phyloP scores from a whole-genome alignment of 2,888 invertebrate genomes.

The Hedya salicella region DNA sequence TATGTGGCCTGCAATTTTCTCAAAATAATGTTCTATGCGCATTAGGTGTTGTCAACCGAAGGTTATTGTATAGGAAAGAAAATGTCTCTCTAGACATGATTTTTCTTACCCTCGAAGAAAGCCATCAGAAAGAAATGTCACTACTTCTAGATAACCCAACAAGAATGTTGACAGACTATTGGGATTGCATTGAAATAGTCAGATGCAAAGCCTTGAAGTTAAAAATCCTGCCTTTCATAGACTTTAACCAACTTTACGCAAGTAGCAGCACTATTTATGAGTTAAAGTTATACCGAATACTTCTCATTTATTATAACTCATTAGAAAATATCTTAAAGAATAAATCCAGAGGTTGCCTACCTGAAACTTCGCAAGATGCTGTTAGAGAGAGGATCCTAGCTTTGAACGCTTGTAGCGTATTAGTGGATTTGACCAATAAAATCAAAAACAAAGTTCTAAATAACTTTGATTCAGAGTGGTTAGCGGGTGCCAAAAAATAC shows the following conservation, averaged over 20 bases:
- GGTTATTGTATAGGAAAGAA: slow-evolving; percentile 61
- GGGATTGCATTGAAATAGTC: slow-evolving; percentile 70
- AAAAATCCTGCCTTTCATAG: slow-evolving; percentile 59
- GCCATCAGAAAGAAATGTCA: slow-evolving; percentile 52
- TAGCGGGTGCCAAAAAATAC: slow-evolving; percentile 61
- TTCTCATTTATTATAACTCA: slow-evolving; percentile 57
- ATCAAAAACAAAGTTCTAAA: slow-evolving; percentile 49
- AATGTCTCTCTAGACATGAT: slow-evolving; percentile 59
- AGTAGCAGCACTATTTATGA: slow-evolving; percentile 59
- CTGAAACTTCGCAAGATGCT: slow-evolving; percentile 59
- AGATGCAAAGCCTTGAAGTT: slow-evolving; percentile 65
- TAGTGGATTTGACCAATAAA: slow-evolving; percentile 54
- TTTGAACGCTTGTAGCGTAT: slow-evolving; percentile 57
- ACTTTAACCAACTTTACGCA: slow-evolving; percentile 57
- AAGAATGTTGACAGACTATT: slow-evolving; percentile 60
- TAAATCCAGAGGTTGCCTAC: slow-evolving; percentile 50
- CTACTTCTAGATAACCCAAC: slow-evolving; percentile 62
- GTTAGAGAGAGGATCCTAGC: slow-evolving; percentile 67
- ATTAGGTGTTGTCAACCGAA: slow-evolving; percentile 59
- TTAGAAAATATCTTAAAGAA: slow-evolving; percentile 57
- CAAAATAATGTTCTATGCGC: slow-evolving; percentile 59
- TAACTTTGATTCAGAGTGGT: slow-evolving; percentile 57
- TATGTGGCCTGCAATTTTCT: slow-evolving; percentile 62
- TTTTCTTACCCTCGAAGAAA: slow-evolving; percentile 54
- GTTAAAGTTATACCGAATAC: slow-evolving; percentile 66